phyloP scores from a whole-genome alignment of 2,888 invertebrate genomes.

The Pegoplata infirma region DNA sequence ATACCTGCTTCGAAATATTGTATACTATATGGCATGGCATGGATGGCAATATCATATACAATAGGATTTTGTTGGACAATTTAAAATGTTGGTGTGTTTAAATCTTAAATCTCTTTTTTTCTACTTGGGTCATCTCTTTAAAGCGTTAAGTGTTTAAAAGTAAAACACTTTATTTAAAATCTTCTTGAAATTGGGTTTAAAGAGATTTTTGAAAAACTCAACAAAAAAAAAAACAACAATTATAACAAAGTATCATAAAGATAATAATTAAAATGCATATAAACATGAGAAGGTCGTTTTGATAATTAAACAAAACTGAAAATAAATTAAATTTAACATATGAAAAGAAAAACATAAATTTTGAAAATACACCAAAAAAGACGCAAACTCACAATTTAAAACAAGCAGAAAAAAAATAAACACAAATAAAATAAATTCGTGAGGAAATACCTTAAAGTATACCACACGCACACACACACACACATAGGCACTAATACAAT shows the following conservation, averaged over 20 bases:
- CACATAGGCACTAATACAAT: neutral
- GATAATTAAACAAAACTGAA: slow-evolving; percentile 41
- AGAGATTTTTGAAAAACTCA: too few relatives aligned
- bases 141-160: slow-evolving; percentile 22
- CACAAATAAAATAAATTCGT: slow-evolving; percentile 35
- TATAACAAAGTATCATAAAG: slow-evolving; percentile 24
- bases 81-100: neutral
- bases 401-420: neutral
- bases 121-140: slow-evolving; percentile 3
- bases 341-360: neutral
- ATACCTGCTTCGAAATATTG: slow-evolving; percentile 58
- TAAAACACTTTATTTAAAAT: neutral
- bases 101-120: slow-evolving; percentile 13
- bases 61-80: slow-evolving; percentile 20
- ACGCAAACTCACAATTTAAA: neutral
- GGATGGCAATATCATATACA: slow-evolving; percentile 32
- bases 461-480: neutral
- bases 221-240: too few relatives aligned
- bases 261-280: slow-evolving; percentile 31
- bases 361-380: neutral
- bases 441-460: slow-evolving; percentile 51
- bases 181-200: too few relatives aligned
- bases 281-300: slow-evolving; percentile 53
- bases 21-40: slow-evolving; percentile 25
- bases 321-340: slow-evolving; percentile 3